Evolutionary conservation across 2,888 invertebrate species (phyloP).

Genomic region (Lasius fuliginosus): DNA sequence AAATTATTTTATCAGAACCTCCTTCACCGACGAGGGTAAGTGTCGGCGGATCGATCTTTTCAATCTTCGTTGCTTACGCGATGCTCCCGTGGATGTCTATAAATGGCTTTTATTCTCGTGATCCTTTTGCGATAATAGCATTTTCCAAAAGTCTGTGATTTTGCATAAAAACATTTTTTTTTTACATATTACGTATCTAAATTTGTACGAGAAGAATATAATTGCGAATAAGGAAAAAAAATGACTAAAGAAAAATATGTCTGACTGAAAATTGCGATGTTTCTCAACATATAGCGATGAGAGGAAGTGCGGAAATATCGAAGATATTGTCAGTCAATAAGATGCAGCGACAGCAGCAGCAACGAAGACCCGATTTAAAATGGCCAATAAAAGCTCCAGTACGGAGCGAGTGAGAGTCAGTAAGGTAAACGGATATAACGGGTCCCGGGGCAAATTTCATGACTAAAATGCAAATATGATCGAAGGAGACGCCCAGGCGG

Average conservation of each 20-base stretch:
- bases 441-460: conserved; percentile 75
- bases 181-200: background rate
- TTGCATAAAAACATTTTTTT: background rate
- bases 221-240: background rate
- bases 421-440: conserved; percentile 75
- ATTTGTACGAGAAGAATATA: background rate
- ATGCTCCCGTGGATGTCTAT: conserved; percentile 14
- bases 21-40: conserved; percentile 66
- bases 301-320: conserved; percentile 47
- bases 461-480: conserved; percentile 81
- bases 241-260: background rate
- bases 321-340: conserved; percentile 60
- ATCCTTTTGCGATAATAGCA: conserved; percentile 14
- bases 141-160: background rate
- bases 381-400: conserved; percentile 71
- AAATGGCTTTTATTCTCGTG: conserved; percentile 18
- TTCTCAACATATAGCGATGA: background rate
- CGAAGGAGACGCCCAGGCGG: conserved; percentile 69
- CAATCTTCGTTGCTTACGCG: conserved; percentile 53
- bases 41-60: conserved; percentile 66
- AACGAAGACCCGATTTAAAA: conserved; percentile 65
- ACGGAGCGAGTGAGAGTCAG: conserved; percentile 63
- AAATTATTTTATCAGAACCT: conserved; percentile 76
- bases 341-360: conserved; percentile 53
- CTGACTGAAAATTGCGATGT: conserved; percentile 22